Conservation (phyloP, 1,140 invertebrate genomes). For the Chlorops oryzae region DNA sequence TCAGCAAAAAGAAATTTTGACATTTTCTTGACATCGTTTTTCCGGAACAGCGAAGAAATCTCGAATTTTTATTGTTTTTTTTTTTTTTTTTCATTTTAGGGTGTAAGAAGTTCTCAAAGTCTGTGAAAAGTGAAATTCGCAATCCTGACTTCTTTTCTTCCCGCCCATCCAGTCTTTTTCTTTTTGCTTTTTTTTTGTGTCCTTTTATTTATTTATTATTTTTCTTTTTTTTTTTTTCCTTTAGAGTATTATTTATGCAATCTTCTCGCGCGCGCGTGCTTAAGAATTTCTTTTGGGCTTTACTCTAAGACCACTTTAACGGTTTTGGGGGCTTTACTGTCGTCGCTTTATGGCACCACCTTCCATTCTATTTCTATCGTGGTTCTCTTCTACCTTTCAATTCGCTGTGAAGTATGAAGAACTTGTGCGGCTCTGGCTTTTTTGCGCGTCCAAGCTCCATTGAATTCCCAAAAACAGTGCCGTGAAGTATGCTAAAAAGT, state of each 20-base stretch:
- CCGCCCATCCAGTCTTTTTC: constrained; percentile 5
- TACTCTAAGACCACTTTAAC: constrained; percentile 17
- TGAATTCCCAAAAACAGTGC: no score
- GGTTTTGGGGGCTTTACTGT: constrained; percentile 28
- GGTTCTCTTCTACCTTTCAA: constrained; percentile 32
- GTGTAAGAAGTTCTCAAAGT: no score
- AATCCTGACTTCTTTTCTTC: constrained; percentile 31
- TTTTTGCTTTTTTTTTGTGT: constrained; percentile 8
- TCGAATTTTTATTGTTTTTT: no score
- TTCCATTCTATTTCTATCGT: neutral
- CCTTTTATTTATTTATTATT: neutral
- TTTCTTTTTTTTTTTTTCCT: no score
- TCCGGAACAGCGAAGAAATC: no score
- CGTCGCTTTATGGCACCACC: constrained; percentile 31
- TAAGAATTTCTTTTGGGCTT: constrained; percentile 1
- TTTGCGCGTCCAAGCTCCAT: no score
- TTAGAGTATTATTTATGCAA: constrained; percentile 25
- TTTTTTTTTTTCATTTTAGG: no score
- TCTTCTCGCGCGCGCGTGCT: neutral
- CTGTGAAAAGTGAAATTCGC: no score
- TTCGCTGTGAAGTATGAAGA: constrained; percentile 32
- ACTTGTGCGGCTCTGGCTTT: neutral
- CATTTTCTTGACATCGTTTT: no score
- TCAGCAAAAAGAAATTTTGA: no score
- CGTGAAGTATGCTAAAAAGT: no score